Conservation (phyloP, 2,797 vertebrate species). For the Myiothlypis coronata region DNA sequence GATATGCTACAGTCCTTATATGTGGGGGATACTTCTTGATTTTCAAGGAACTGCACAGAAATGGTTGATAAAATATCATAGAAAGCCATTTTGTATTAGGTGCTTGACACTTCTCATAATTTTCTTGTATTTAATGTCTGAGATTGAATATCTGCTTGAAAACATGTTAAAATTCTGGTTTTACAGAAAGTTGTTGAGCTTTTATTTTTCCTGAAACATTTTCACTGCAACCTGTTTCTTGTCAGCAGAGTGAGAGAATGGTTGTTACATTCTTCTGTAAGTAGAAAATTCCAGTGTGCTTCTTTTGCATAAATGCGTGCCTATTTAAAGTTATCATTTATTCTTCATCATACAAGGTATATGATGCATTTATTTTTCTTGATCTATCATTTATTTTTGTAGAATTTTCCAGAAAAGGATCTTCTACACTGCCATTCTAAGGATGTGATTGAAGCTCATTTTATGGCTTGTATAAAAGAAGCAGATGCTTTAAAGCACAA, state of each 20-base stretch:
- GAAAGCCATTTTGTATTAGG: neutral
- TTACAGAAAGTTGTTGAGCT: neutral
- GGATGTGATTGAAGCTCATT: slow-evolving; percentile 94
- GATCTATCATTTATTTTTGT: slow-evolving; percentile 17
- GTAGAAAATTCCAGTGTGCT: neutral
- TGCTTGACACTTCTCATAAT: neutral
- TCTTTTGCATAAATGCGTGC: neutral
- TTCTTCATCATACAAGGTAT: neutral
- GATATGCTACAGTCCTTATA: neutral
- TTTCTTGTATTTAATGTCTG: neutral
- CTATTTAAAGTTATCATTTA: neutral
- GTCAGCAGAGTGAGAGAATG: neutral
- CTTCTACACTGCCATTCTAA: slow-evolving; percentile 91
- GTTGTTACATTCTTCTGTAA: neutral
- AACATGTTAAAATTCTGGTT: neutral
- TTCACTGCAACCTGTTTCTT: neutral
- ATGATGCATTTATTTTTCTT: neutral
- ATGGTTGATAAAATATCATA: neutral
- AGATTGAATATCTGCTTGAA: neutral
- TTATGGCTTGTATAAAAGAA: slow-evolving; percentile 98
- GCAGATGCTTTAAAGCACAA: slow-evolving; percentile 98
- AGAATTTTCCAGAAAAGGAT: slow-evolving; percentile 95
- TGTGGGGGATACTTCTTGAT: neutral
- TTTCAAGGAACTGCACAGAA: neutral
- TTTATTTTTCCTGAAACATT: neutral